Evolutionary conservation across 92 coral and sea anemone genomes (phyloP), one percentile per base, ranked within the genome.

Genomic region (Bergia puertoricense): DNA sequence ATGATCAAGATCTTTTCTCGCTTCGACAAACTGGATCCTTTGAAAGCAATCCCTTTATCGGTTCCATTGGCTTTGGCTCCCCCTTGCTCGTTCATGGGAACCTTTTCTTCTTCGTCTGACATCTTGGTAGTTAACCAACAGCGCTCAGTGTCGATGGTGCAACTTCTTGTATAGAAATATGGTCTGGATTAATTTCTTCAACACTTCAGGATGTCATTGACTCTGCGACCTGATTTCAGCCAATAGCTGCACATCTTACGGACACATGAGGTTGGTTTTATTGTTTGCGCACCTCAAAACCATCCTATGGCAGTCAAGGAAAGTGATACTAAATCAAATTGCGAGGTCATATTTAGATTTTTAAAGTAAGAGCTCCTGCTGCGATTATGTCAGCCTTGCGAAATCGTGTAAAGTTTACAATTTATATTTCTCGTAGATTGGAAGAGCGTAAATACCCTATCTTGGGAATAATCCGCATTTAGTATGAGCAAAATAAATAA

Each of bases 21-120:
- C 45, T 15, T 50, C 65, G 79, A 72, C 66, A 6, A 72, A 46
- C 59, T 51, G n/a, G 79, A 69, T 15, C 66, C 30, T 68, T 84
- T 71, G 22, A 38, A 56, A 37, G 37, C 2, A 57, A 57, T 38
- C 4, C 45, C 73, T 57, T 57, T 57, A 6, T 14, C 48, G 16
- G 38, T 56, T 18, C 68, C 85, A 11, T 13, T 80, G 10, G 39
- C 83, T 37, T 54, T 36, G 40, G 40, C 23, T 9, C 7, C 83
- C 69, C 83, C 68, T 8, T 80, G 40, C n/a, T 80, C 73, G 85
- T 80, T 80, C 85, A 80, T 80, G 5, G 85, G 85, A 39, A 80
- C 48, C 15, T 9, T 57, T 80, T 80, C 85, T 80, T 80, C 85
- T 72, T 16, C 85, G 43, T 5, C 65, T 41, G 46, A 6, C 85